phyloP scores from a whole-genome alignment of 2,113 vertebrate genomes.

The Castor canadensis region DNA sequence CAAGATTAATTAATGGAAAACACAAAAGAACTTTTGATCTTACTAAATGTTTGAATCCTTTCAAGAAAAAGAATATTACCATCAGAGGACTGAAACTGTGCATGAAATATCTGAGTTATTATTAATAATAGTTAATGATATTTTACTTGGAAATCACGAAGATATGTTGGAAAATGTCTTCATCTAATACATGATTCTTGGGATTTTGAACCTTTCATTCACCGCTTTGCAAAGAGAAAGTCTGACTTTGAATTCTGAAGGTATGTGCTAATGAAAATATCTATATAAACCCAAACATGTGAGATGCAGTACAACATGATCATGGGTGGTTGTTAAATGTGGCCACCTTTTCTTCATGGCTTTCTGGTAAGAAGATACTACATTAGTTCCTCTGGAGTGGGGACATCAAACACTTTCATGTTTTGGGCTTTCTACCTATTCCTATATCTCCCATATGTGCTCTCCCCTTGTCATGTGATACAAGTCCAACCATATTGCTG shows the following conservation, averaged over 20 bases:
- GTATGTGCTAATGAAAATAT: not conserved
- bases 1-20: not conserved
- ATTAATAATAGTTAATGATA: not conserved
- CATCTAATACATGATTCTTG: not conserved
- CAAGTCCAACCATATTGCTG: too few species aligned
- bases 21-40: too few species aligned
- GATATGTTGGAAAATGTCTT: not conserved
- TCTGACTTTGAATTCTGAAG: not conserved
- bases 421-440: too few species aligned
- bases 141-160: not conserved
- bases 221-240: not conserved
- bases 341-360: fast-evolving
- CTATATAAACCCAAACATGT: not conserved
- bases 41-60: not conserved
- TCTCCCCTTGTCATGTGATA: too few species aligned
- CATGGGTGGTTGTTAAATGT: not conserved
- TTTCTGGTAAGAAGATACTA: not conserved
- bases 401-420: too few species aligned
- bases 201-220: not conserved
- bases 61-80: not conserved
- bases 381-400: too few species aligned
- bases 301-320: not conserved
- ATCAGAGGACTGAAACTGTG: not conserved
- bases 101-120: not conserved
- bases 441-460: too few species aligned